Percentiles rank a stretch among this genome's conserved stretches.
Evolutionary conservation across 2,113 vertebrate species (phyloP).

Genomic region (Myotis davidii): DNA sequence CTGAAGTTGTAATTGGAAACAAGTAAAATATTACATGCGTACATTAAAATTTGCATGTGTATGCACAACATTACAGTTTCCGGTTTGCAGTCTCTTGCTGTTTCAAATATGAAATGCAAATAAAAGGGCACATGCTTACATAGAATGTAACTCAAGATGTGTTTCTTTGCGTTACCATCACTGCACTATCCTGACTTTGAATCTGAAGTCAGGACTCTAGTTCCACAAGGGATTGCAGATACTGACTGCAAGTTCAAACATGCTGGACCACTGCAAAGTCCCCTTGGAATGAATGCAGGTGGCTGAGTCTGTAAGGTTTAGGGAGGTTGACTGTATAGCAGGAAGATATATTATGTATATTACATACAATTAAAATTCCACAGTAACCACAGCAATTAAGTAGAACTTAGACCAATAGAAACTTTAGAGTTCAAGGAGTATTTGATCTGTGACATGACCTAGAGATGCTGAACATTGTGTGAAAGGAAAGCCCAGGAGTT

Average conservation of each 20-base stretch:
- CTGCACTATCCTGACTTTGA: neutral
- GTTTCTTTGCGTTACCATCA: rapidly evolving
- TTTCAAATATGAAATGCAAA: neutral
- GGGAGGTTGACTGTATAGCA: neutral
- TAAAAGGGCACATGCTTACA: neutral
- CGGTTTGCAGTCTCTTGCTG: neutral
- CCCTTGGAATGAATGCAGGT: no score
- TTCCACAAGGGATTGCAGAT: rapidly evolving
- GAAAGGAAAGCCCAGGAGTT: neutral
- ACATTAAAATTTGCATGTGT: neutral
- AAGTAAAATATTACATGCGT: neutral
- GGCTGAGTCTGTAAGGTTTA: neutral
- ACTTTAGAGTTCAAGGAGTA: neutral
- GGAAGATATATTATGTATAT: neutral
- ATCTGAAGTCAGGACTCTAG: neutral
- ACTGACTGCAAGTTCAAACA: no score
- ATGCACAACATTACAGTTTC: neutral
- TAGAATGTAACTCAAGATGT: neutral
- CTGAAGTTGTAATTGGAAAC: neutral
- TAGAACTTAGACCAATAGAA: neutral
- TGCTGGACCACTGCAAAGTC: neutral
- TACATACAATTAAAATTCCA: neutral
- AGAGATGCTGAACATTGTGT: neutral
- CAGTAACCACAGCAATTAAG: neutral
- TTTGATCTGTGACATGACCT: neutral